Conservation (phyloP, 2,113 vertebrate species). For the Siphamia tubifer region DNA sequence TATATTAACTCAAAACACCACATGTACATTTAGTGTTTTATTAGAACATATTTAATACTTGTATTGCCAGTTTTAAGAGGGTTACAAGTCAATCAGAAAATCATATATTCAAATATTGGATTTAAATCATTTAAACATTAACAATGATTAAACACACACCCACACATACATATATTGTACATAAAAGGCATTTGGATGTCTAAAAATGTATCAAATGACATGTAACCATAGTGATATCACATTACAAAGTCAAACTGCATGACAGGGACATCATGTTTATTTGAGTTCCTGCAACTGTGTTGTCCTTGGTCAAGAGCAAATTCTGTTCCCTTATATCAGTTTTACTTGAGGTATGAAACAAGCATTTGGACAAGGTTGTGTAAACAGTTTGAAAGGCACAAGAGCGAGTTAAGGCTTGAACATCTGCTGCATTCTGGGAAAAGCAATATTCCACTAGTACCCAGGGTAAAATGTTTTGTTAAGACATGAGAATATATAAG, state of each 20-base stretch:
- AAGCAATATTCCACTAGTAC: not conserved
- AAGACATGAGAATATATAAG: not conserved
- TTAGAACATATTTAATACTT: slow-evolving; percentile 22
- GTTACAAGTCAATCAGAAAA: not conserved
- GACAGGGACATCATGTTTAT: not conserved
- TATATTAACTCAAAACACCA: not conserved
- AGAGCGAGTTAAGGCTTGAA: slow-evolving; percentile 25
- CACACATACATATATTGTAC: not conserved
- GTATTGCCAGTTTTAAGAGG: no score
- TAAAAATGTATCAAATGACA: slow-evolving; percentile 18
- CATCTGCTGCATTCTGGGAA: slow-evolving; percentile 1
- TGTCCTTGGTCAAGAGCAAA: slow-evolving; percentile 16
- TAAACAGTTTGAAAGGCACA: slow-evolving; percentile 66
- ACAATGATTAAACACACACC: not conserved
- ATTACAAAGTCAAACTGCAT: not conserved
- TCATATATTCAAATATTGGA: not conserved
- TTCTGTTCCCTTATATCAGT: slow-evolving; percentile 42
- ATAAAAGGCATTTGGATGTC: slow-evolving; percentile 1
- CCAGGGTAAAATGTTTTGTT: not conserved
- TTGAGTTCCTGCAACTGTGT: not conserved
- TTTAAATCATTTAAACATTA: not conserved
- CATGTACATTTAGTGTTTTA: slow-evolving; percentile 46
- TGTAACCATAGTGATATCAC: slow-evolving; percentile 1
- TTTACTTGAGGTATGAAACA: slow-evolving; percentile 42
- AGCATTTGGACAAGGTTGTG: slow-evolving; percentile 60